Evolutionary conservation across 2,797 vertebrate genomes (phyloP), one percentile per base, ranked within the genome.

Genomic region (Ptychobarbus kaznakovi): DNA sequence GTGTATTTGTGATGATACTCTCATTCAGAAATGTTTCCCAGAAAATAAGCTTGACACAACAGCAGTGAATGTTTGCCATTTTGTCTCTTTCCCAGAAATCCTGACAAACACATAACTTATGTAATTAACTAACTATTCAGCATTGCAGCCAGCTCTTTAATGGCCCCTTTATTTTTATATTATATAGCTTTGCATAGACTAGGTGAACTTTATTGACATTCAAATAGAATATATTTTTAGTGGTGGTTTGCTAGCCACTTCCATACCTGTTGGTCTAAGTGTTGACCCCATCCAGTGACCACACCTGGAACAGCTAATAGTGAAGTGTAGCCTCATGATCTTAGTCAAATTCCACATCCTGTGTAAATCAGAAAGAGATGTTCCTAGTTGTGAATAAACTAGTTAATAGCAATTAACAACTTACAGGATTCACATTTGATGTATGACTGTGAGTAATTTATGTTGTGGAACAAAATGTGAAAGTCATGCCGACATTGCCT

Each of bases 1-100:
- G 82, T 69, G 56, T 87, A 87, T 65, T 73, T 81, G 87, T 84
- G 86, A 91, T 88, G 86, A 87, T 56, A 66, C 76, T 78, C 84
- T 32, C 74, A 89, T 88, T 87, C 89, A 83, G 38, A 63, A 81
- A 22, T 78, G 18, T 75, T 87, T 82, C 25, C 11, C 38, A 84
- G 8, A 51, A 74, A 86, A 84, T 42, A 70, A 73, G 74, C 16
- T 72, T 72, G 82, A 77, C 25, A 65, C 83, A 63, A 79, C 4
- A 28, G 70, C 82, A 82, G 85, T 85, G 83, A 85, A 78, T 81
- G 35, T 38, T 38, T 18, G 79, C 85, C 85, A 80, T 68, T 87
- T 87, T 81, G 68, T 90, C 63, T 79, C 35, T 49, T 80, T 74
- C 77, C 76, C 38, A 77, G 76, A 77, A 74, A 53, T 85, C 58